Evolutionary conservation across 2,888 invertebrate species (phyloP).

Genomic region (Nasonia oneida): DNA sequence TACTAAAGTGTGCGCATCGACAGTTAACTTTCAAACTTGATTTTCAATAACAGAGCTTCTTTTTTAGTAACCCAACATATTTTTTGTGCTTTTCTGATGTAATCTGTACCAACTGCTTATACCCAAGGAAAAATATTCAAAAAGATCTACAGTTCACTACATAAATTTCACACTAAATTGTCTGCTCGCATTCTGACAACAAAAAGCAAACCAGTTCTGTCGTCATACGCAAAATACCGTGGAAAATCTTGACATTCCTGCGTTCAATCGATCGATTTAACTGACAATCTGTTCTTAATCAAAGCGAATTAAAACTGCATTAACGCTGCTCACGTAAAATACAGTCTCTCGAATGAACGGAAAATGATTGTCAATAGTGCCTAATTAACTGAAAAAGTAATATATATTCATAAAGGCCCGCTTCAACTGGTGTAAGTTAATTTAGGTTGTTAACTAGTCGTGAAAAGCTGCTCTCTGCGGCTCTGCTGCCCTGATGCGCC

Average conservation of each 20-base stretch:
- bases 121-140: too few relatives aligned
- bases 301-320: background rate
- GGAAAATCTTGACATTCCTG: background rate
- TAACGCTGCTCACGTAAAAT: background rate
- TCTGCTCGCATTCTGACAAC: background rate
- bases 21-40: too few relatives aligned
- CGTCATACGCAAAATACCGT: background rate
- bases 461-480: slow-evolving; percentile 45
- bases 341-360: slow-evolving; percentile 18
- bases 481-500: slow-evolving; percentile 28
- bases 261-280: background rate
- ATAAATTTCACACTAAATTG: background rate
- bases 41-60: too few relatives aligned
- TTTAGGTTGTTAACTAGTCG: slow-evolving; percentile 59
- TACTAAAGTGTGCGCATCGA: too few relatives aligned
- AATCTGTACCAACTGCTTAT: too few relatives aligned
- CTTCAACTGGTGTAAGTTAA: slow-evolving; percentile 55
- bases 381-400: slow-evolving; percentile 55
- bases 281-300: background rate
- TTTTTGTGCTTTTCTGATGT: too few relatives aligned
- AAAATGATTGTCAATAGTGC: slow-evolving; percentile 51
- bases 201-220: background rate
- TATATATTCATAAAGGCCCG: slow-evolving; percentile 36
- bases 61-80: too few relatives aligned
- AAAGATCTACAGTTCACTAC: too few relatives aligned